Evolutionary conservation across 1,140 invertebrate genomes (phyloP).

Genomic region (Trissolcus basalis): DNA sequence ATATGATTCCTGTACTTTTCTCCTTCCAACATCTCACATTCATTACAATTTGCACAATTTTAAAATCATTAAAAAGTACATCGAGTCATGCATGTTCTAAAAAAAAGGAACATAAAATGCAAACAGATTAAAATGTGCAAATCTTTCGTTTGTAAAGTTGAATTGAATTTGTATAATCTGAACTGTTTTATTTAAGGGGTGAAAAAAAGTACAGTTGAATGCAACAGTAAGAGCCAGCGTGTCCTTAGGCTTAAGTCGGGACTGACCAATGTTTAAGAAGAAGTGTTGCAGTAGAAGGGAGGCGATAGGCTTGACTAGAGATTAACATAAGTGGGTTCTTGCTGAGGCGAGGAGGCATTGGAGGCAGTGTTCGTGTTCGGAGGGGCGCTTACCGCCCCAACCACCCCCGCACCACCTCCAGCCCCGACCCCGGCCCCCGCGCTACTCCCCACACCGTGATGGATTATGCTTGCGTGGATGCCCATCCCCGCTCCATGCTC

Average conservation of each 20-base stretch:
- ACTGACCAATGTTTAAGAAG: slow-evolving; percentile 78
- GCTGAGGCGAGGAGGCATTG: slow-evolving; percentile 85
- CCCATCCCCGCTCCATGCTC: slow-evolving; percentile 77
- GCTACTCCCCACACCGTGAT: slow-evolving; percentile 81
- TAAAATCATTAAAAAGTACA: slow-evolving; percentile 22
- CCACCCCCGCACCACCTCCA: slow-evolving; percentile 78
- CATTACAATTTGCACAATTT: slow-evolving; percentile 7
- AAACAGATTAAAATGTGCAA: too few species aligned
- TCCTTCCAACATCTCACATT: background rate
- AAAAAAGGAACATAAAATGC: too few species aligned
- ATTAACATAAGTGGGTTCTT: slow-evolving; percentile 95
- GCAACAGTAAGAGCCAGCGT: slow-evolving; percentile 66
- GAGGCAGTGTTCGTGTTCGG: slow-evolving; percentile 77
- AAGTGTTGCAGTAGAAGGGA: slow-evolving; percentile 80
- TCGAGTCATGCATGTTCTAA: background rate
- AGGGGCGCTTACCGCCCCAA: slow-evolving; percentile 74
- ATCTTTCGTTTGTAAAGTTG: too few species aligned
- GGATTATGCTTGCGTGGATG: slow-evolving; percentile 79
- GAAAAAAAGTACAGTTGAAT: slow-evolving; percentile 38
- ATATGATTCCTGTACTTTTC: slow-evolving; percentile 59
- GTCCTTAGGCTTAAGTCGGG: slow-evolving; percentile 74
- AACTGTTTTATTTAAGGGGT: too few species aligned
- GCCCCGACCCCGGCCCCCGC: slow-evolving; percentile 78
- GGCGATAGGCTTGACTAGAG: slow-evolving; percentile 87
- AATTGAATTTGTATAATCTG: background rate